Evolutionary conservation across 30 jellyfish, hydroid and myxozoan genomes (phyloP), one percentile per base, ranked within the genome.

Genomic region (Catostylus mosaicus): DNA sequence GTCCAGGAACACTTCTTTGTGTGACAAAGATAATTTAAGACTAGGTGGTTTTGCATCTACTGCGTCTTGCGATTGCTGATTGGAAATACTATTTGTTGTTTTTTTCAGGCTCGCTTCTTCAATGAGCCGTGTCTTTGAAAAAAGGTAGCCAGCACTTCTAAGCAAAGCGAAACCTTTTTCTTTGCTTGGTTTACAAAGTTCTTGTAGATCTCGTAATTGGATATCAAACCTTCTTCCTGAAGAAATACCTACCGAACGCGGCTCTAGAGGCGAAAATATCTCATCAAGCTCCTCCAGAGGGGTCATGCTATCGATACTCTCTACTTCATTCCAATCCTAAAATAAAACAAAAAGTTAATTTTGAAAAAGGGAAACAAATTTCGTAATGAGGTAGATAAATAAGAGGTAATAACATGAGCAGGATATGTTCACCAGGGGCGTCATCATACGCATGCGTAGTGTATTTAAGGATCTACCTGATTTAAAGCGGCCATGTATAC

Each of bases 221-320:
- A 43, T 59, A 57, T 88, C 97, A 80, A 88, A 88, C 37, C 83
- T 80, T 24, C 97, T 73, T 7, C 97, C 97, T 30, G 92, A 79
- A 22, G 97, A 40, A 24, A 88, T 81, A 5, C 97, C 97, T 19
- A 88, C 88, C 3, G 88, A 78, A 11, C 84, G 57, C 3, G 97
- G 97, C 33, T 88, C 84, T 3, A 79, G 37, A 9, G 68, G n/a
- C 1, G 50, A 80, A 54, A 34, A 66, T 54, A 19, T 40, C 67
- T 68, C 85, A 73, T 64, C 84, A 22, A 82, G 92, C 9, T 50
- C 77, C 54, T 82, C 86, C 72, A 82, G 1, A 22, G 57, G 12
- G 12, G 86, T 32, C 33, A 34, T 16, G 22, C 65, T 29, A 20
- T 38, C 70, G 23, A 61, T n/a, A 47, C 18, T 78, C 8, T 77